Conservation (phyloP, 2,888 invertebrate species). For the Latrodectus hesperus region DNA sequence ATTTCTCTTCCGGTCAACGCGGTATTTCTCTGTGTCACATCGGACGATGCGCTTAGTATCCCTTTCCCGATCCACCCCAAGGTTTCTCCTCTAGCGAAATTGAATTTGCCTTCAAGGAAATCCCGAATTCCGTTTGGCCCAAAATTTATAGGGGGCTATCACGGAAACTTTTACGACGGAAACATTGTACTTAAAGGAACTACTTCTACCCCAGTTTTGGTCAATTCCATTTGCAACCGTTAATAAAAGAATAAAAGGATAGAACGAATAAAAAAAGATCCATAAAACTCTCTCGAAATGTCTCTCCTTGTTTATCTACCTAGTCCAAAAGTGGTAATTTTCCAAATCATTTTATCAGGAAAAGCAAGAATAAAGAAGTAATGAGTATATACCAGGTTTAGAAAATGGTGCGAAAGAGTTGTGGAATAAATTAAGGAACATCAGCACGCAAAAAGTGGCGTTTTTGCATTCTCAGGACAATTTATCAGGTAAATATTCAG, state of each 20-base stretch:
- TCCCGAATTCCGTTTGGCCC: conserved; percentile 53
- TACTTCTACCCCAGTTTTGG: conserved; percentile 30
- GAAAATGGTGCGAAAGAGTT: neutral
- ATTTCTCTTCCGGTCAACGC: neutral
- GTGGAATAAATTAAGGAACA: neutral
- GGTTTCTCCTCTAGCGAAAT: conserved; percentile 41
- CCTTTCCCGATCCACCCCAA: neutral
- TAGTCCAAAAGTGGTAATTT: conserved; percentile 32
- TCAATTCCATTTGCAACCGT: conserved; percentile 35
- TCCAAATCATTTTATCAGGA: conserved; percentile 6
- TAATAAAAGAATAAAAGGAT: conserved; percentile 14
- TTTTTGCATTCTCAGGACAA: neutral
- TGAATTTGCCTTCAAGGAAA: conserved; percentile 51
- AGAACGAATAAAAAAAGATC: conserved; percentile 43
- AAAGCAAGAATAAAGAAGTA: neutral
- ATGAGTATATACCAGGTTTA: neutral
- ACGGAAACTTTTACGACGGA: conserved; percentile 57
- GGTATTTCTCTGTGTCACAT: conserved; percentile 18
- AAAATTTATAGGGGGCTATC: conserved; percentile 57
- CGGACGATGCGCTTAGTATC: conserved; percentile 41
- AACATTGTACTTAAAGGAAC: conserved; percentile 59
- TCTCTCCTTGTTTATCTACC: conserved; percentile 30
- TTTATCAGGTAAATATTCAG: no score
- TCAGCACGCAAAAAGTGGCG: neutral
- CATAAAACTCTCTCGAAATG: conserved; percentile 32